Base-by-base conservation (phyloP, 1,140 invertebrate species). In the Helicoverpa armigera region DNA sequence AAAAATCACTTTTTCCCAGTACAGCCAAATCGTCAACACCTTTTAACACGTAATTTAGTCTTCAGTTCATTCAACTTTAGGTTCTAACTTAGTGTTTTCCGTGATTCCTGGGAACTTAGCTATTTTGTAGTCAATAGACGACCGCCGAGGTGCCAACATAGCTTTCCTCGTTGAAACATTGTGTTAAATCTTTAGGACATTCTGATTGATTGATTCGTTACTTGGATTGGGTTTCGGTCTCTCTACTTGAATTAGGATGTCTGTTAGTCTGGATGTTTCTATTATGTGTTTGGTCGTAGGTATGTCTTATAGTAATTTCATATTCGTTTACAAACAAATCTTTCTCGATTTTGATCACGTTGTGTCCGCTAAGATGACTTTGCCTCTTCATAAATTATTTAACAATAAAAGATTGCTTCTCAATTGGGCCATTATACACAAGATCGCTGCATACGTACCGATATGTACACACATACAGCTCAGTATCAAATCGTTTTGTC, bases 41-140 rank as follows among this genome's bases (percentile, higher is more conserved):
- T 53, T 5, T 18, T 43, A 43, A 43, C 35, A 43, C 7, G 35
- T 43, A 56, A 43, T 35, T 72, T 13, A 11, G n/a, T 10, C n/a
- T 13, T n/a, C 29, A 73, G 70, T 73, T 58, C 70, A n/a, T 58
- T 58, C 29, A 73, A 56, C 70, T 73, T 11, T 43, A 23, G 23
- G 54, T 31, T 14, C 51, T 51, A 70, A 72, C 13, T 12, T 16
- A 29, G 50, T 29, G 14, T 73, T 73, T 73, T 73, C 70, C 70
- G 70, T 73, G 50, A 73, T 73, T 73, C 70, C 70, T 73, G 29
- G 29, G 54, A 73, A 69, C 65, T 23, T 69, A 16, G 31, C 54
- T 73, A 43, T 16, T 73, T 73, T n/a, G 13, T 73, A 73, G 51
- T 73, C 70, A 29, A 54, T 43, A 56, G 53, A 11, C 53, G 54